These are phyloP conservation scores for Hemaris fuciformis DNA, from an alignment of 2,888 invertebrate genomes.

Conservation along the genomic window DNA sequence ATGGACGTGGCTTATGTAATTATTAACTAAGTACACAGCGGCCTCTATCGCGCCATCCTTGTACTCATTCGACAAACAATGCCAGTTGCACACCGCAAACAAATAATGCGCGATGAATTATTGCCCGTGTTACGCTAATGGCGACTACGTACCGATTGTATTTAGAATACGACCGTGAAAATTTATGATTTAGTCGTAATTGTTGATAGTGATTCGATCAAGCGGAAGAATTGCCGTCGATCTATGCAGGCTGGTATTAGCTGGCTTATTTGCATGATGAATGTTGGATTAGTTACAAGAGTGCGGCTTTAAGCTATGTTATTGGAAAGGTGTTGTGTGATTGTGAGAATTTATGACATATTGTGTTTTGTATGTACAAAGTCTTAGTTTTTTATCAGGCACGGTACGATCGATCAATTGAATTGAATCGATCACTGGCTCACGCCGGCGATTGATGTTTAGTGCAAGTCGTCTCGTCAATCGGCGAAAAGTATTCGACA, in stretches of 20 bases:
- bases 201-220: not conserved
- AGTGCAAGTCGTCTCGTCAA: no score
- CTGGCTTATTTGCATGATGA: not conserved
- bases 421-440: no score
- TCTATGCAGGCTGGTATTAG: not conserved
- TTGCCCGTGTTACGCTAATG: constrained; percentile 38
- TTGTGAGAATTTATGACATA: no score
- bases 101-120: constrained; percentile 70
- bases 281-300: no score
- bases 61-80: constrained; percentile 72
- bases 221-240: not conserved
- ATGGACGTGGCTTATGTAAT: constrained; percentile 66
- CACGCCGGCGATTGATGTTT: no score
- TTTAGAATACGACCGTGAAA: constrained; percentile 11
- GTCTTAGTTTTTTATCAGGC: no score
- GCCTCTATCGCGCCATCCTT: constrained; percentile 71
- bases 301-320: no score
- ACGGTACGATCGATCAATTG: no score
- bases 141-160: constrained; percentile 13
- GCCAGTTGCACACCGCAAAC: constrained; percentile 63
- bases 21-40: constrained; percentile 71
- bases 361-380: no score
- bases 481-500: no score
- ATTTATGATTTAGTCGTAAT: not conserved
- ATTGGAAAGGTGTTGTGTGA: no score